Evolutionary conservation across 2,888 invertebrate species (phyloP).

Genomic region (Papilio demoleus): DNA sequence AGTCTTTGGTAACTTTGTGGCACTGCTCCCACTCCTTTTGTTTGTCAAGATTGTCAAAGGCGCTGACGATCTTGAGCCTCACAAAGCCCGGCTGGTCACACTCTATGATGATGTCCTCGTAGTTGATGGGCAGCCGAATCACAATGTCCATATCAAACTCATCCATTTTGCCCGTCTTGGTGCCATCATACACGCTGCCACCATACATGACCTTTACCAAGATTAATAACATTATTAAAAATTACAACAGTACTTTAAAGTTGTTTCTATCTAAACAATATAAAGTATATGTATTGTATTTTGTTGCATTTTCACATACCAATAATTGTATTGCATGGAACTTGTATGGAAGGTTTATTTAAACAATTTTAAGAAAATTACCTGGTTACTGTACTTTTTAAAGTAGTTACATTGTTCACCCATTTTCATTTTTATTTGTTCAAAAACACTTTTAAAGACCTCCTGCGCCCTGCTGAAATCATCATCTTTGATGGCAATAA

Average conservation of each 20-base stretch:
- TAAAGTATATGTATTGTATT: background rate
- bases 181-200: slow-evolving; percentile 85
- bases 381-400: slow-evolving; percentile 66
- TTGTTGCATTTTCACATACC: background rate
- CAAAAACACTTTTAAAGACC: slow-evolving; percentile 69
- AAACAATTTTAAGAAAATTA: slow-evolving; percentile 43
- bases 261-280: too few relatives aligned
- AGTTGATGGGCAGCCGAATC: slow-evolving; percentile 78
- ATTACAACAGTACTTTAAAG: too few relatives aligned
- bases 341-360: background rate
- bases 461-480: slow-evolving; percentile 64
- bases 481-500: slow-evolving; percentile 66
- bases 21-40: slow-evolving; percentile 68
- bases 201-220: slow-evolving; percentile 65
- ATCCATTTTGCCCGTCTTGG: slow-evolving; percentile 83
- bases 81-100: slow-evolving; percentile 77
- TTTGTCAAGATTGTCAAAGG: slow-evolving; percentile 67
- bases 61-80: slow-evolving; percentile 64
- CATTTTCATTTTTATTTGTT: slow-evolving; percentile 68
- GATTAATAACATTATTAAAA: background rate
- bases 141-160: slow-evolving; percentile 86
- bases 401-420: slow-evolving; percentile 70
- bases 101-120: slow-evolving; percentile 69
- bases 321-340: background rate
- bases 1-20: slow-evolving; percentile 66